Percentiles rank a stretch among this genome's conserved stretches.
These are phyloP conservation scores for Xenopus laevis DNA, from an alignment of 2,113 vertebrate genomes.

Conservation along the genomic window DNA sequence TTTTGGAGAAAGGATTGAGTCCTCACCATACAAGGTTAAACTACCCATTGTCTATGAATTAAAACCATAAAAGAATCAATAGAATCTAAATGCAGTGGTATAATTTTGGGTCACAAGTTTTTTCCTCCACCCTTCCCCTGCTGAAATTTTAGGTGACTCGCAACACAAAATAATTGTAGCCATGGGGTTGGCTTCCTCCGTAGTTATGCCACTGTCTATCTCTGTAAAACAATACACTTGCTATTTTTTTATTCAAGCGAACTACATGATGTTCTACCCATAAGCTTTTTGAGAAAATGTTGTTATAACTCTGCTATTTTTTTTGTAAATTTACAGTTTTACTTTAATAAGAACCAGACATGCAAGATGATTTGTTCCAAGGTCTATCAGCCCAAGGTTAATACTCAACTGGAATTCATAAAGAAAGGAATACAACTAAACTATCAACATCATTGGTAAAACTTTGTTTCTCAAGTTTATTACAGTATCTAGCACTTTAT, in stretches of 20 bases:
- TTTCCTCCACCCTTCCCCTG: too few species aligned
- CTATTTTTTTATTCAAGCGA: too few species aligned
- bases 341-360: slow-evolving; percentile 68
- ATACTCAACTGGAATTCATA: slow-evolving; percentile 68
- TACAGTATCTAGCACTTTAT: too few species aligned
- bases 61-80: slow-evolving; percentile 20
- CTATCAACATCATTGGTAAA: slow-evolving; percentile 84
- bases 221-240: too few species aligned
- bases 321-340: slow-evolving; percentile 64
- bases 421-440: slow-evolving; percentile 82
- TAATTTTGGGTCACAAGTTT: not conserved
- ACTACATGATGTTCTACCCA: too few species aligned
- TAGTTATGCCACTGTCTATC: too few species aligned
- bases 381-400: slow-evolving; percentile 60
- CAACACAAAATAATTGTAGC: too few species aligned
- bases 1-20: slow-evolving; percentile 84
- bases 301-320: too few species aligned
- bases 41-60: slow-evolving; percentile 12
- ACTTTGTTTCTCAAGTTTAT: not conserved
- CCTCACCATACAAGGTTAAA: slow-evolving; percentile 82
- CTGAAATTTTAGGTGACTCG: too few species aligned
- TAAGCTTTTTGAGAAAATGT: too few species aligned
- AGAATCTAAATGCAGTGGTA: not conserved
- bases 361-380: slow-evolving; percentile 71
- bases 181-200: too few species aligned